Conservation (phyloP, 2,888 invertebrate species). For the Diaphora mendica region DNA sequence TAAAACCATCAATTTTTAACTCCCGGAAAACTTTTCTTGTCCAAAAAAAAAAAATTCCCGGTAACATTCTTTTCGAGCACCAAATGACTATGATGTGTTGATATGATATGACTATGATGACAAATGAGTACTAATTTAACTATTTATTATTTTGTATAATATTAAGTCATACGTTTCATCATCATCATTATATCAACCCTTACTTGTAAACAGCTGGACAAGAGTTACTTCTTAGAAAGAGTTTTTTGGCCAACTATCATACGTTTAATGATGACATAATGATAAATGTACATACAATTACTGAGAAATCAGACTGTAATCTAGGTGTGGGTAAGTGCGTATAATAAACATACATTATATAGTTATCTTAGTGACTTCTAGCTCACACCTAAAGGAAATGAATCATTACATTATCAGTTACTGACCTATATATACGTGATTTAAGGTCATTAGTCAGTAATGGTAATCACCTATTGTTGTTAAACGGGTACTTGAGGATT, state of each 20-base stretch:
- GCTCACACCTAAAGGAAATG: slow-evolving; percentile 6
- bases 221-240: too few relatives aligned
- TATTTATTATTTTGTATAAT: too few relatives aligned
- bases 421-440: slow-evolving; percentile 2
- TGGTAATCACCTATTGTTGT: slow-evolving; percentile 6
- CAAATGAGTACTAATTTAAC: too few relatives aligned
- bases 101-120: too few relatives aligned
- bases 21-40: too few relatives aligned
- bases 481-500: not conserved
- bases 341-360: not conserved
- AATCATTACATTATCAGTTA: slow-evolving; percentile 4
- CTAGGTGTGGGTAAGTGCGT: not conserved
- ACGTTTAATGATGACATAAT: not conserved
- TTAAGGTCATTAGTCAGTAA: not conserved
- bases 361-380: slow-evolving; percentile 2
- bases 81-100: too few relatives aligned
- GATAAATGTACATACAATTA: not conserved
- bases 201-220: too few relatives aligned
- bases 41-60: too few relatives aligned
- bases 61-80: too few relatives aligned
- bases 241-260: not conserved
- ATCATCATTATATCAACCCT: too few relatives aligned
- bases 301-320: not conserved
- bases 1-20: too few relatives aligned
- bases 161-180: too few relatives aligned